Percentiles rank a stretch among this genome's conserved stretches.
Conservation (phyloP, 2,888 invertebrate species). For the Pyrocoelia pectoralis region DNA sequence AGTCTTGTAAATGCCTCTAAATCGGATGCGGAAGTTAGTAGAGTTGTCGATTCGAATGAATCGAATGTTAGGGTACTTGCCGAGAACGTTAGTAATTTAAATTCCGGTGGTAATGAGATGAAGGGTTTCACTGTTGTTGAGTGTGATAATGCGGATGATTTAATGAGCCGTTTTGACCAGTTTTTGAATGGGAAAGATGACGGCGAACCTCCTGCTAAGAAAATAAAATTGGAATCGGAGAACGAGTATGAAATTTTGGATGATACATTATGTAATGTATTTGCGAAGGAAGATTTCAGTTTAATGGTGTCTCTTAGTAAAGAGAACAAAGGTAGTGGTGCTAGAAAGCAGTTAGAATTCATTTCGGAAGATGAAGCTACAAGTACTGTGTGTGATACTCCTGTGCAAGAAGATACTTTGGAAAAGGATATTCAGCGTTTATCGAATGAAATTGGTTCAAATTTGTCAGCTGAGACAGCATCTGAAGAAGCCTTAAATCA, state of each 20-base stretch:
- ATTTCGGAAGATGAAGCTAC: neutral
- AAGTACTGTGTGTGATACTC: neutral
- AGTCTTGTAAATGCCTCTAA: neutral
- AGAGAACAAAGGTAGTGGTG: neutral
- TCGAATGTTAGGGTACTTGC: slow-evolving; percentile 29
- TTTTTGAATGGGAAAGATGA: neutral
- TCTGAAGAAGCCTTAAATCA: too few relatives aligned
- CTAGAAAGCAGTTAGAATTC: neutral
- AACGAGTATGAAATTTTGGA: neutral
- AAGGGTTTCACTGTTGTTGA: neutral
- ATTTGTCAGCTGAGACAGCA: too few relatives aligned
- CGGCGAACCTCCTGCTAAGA: neutral
- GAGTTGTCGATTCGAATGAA: slow-evolving; percentile 14
- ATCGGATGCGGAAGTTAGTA: neutral
- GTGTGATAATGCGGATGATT: neutral
- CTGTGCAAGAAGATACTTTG: neutral
- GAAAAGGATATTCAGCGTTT: too few relatives aligned
- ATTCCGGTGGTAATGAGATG: too few relatives aligned
- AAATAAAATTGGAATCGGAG: neutral
- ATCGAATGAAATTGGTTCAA: too few relatives aligned
- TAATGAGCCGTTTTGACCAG: neutral
- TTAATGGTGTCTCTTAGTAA: neutral
- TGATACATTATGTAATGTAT: neutral
- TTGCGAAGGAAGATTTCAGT: neutral
- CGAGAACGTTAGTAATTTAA: too few relatives aligned